phyloP scores from a whole-genome alignment of 2,113 vertebrate species.

The Pteruthius melanotis region DNA sequence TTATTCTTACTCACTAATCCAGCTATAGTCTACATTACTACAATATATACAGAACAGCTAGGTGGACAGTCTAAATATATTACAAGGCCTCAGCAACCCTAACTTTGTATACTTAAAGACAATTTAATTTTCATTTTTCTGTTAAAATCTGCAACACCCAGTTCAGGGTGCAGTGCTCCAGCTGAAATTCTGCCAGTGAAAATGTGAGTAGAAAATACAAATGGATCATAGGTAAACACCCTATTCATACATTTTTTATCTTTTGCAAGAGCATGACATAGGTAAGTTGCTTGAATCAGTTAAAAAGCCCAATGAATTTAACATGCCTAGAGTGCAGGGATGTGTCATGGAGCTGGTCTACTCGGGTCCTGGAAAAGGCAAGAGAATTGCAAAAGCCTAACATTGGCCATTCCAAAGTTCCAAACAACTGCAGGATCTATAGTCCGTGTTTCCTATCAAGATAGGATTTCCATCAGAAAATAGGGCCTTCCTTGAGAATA shows the following conservation, averaged over 20 bases:
- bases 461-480: neutral
- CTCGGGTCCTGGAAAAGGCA: neutral
- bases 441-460: accelerated
- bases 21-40: neutral
- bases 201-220: neutral
- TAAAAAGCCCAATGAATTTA: neutral
- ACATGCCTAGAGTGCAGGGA: neutral
- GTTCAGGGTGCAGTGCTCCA: neutral
- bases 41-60: neutral
- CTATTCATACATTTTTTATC: neutral
- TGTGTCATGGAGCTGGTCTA: neutral
- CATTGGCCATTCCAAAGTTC: neutral
- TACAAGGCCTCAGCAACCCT: neutral
- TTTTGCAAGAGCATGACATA: neutral
- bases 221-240: neutral
- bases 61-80: neutral
- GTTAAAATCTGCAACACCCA: neutral
- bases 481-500: neutral
- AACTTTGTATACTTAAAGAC: neutral
- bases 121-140: neutral
- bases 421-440: neutral
- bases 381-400: neutral
- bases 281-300: neutral
- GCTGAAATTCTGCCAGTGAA: neutral
- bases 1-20: neutral